Evolutionary conservation across 2,888 invertebrate species (phyloP).

Genomic region (Drosophila pullipes): DNA sequence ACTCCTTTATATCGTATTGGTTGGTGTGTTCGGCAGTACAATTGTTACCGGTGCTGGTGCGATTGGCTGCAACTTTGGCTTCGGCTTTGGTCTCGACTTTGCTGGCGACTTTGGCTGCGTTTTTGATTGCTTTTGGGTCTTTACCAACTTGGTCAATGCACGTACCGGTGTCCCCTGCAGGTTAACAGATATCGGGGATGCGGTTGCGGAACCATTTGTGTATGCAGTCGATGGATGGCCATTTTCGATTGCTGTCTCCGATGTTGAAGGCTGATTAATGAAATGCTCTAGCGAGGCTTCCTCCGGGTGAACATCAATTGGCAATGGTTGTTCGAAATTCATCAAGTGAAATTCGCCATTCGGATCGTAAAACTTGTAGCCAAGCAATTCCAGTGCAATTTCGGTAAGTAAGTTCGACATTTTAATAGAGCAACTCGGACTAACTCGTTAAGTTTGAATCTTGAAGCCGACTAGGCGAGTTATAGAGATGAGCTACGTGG

Average conservation of each 20-base stretch:
- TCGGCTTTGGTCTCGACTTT: not conserved
- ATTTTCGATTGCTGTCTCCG: conserved; percentile 13
- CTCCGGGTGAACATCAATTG: conserved; percentile 9
- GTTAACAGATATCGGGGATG: not conserved
- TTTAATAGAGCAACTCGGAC: not conserved
- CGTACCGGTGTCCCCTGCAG: not conserved
- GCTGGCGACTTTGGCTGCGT: not conserved
- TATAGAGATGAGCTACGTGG: not conserved
- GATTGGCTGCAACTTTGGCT: not conserved
- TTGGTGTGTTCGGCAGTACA: not conserved
- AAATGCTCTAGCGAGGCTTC: conserved; percentile 42
- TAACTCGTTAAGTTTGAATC: not conserved
- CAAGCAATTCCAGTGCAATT: conserved; percentile 84
- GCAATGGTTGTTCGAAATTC: conserved; percentile 72
- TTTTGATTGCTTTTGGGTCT: not conserved
- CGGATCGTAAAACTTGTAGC: conserved; percentile 83
- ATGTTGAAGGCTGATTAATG: conserved; percentile 38
- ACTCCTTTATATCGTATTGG: not conserved
- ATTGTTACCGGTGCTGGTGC: not conserved
- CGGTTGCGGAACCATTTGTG: not conserved
- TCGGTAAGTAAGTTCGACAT: conserved; percentile 84
- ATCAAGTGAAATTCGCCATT: conserved; percentile 78
- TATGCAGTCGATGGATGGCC: not conserved
- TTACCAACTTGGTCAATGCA: not conserved
- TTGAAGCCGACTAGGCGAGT: not conserved